phyloP scores from a whole-genome alignment of 1,140 invertebrate genomes.

The Rhyzopertha dominica region DNA sequence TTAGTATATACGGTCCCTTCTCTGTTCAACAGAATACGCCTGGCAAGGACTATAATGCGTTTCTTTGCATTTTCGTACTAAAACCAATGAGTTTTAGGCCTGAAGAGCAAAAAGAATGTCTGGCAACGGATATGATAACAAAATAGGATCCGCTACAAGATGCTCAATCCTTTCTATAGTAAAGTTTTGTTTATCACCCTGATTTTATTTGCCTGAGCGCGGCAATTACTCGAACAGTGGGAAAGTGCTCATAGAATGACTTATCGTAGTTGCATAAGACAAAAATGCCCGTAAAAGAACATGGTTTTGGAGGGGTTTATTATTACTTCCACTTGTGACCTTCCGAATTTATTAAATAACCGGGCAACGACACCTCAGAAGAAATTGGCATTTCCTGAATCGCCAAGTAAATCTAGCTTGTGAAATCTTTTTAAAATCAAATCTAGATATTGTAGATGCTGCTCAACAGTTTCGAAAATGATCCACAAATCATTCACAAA shows the following conservation, averaged over 20 bases:
- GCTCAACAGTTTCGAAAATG: not conserved
- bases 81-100: not conserved
- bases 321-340: not conserved
- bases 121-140: not conserved
- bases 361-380: not conserved
- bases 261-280: slow-evolving; percentile 5
- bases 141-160: not conserved
- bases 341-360: not conserved
- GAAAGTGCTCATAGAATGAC: not conserved
- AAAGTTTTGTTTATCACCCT: not conserved
- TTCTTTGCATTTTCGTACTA: slow-evolving; percentile 4
- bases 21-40: not conserved
- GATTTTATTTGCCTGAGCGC: not conserved
- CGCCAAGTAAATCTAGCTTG: not conserved
- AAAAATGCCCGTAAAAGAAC: not conserved
- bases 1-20: slow-evolving; percentile 1
- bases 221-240: not conserved
- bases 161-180: not conserved
- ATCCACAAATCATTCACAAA: slow-evolving; percentile 3
- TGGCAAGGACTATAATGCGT: not conserved
- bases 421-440: not conserved
- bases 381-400: slow-evolving; percentile 3
- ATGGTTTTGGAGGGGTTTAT: not conserved
- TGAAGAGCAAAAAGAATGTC: not conserved
- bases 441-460: slow-evolving; percentile 3